Evolutionary conservation across 2,113 vertebrate species (phyloP), one percentile per base, ranked within the genome.

Genomic region (Salvelinus alpinus): DNA sequence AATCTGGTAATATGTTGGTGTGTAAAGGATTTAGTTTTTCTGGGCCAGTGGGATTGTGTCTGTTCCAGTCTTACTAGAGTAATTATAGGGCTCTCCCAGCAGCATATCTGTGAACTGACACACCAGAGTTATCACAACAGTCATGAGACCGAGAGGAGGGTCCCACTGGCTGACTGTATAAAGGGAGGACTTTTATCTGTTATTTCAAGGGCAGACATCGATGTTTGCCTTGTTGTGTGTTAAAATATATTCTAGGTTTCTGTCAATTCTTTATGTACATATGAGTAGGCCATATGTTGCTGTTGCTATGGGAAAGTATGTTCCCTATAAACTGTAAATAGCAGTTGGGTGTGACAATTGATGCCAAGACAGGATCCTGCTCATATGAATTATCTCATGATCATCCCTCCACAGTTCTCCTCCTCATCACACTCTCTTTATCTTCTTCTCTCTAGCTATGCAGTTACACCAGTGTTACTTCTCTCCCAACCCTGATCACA

Each of bases 21-120:
- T 24, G 13, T 66, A 8, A 38, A 38, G 34, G 34, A 38, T 77
- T 73, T 81, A 27, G 12, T 72, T 72, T 72, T 54, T 76, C 76
- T 78, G 54, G 71, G 27, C 54, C 20, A 72, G 71, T 60, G 71
- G 80, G 72, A 62, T 64, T 70, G 72, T 9, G 20, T 57, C 62
- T 73, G 59, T 54, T 14, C 14, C 13, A 14, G 16, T 1, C 4
- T 18, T 54, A 44, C 38, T 44, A 44, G 9, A 44, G 9, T 44
- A 44, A 11, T 44, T 44, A 0, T 44, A 44, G 38, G 9, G 38
- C 9, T 44, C 38, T 44, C 9, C 38, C 38, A 44, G 38, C 38
- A 44, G 38, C 38, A 44, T 12, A 0, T 9, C 38, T 44, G 38
- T 44, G 38, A 2, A 44, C 38, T 44, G 38, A 54, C 51, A 54